phyloP scores from a whole-genome alignment of 2,797 vertebrate genomes.

The Periparus ater region DNA sequence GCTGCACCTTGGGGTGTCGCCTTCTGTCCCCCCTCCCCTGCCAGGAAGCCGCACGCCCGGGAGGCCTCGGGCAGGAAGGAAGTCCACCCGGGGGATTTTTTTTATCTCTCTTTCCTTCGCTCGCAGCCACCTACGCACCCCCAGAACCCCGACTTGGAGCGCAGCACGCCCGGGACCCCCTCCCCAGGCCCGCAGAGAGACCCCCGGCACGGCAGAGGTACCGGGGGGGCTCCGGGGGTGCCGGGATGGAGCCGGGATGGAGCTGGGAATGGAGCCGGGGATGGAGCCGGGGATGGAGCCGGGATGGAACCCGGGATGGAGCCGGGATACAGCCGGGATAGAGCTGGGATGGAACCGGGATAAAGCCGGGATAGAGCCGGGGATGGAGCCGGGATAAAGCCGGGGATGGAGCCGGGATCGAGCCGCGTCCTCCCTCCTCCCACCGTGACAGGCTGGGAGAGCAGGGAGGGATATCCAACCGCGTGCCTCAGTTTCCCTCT shows the following conservation, averaged over 20 bases:
- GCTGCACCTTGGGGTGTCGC: neutral
- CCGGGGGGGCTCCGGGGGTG: fast-evolving
- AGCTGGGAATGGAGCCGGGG: no score
- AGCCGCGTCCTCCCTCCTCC: neutral
- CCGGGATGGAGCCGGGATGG: no score
- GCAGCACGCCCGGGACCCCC: neutral
- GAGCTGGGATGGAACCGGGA: neutral
- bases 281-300: neutral
- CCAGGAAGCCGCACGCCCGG: neutral
- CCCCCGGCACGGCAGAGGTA: neutral
- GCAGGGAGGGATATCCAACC: fast-evolving
- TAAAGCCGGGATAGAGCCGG: neutral
- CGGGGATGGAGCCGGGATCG: neutral
- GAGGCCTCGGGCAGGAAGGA: constrained; percentile 44
- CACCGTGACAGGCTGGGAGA: neutral
- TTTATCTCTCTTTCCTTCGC: neutral
- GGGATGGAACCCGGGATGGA: neutral
- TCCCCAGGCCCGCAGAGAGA: neutral
- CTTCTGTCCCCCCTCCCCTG: neutral
- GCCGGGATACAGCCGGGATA: neutral
- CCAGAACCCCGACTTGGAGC: neutral
- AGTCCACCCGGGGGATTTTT: neutral
- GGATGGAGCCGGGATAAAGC: no score
- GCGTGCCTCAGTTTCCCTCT: neutral
- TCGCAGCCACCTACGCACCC: neutral